Base-by-base conservation (phyloP, 2,888 invertebrate genomes). In the Nemotelus pantherinus region DNA sequence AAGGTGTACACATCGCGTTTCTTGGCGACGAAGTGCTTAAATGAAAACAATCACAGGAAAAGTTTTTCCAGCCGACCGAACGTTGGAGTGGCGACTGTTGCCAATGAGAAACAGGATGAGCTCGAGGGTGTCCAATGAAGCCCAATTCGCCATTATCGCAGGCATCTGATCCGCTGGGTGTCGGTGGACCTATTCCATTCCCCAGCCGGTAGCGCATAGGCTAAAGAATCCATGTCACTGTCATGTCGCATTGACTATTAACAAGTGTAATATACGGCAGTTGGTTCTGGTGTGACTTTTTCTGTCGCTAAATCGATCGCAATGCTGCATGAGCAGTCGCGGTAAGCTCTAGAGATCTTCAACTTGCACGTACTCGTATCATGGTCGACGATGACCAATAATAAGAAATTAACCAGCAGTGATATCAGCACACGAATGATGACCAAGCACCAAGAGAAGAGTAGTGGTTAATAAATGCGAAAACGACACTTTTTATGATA, bases 221-320 rank as follows among this genome's bases (percentile, higher is more conserved):
- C 77, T 77, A 77, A 76, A 76, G 79, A 79, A 79, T 79, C 65
- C 77, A 77, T 79, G 79, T 79, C 79, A 77, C 77, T 79, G 79
- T 79, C 79, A 79, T 79, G 79, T 79, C 76, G 58, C 65, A n/a
- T 70, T 72, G 79, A 77, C 79, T 48, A 79, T 79, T 79, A 79
- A 79, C 79, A 79, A 79, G 79, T 79, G 79, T 79, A 77, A 79
- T 79, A 76, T 77, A 77, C 79, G 79, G 76, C 77, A 70, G 79
- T 71, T 55, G 79, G 75, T 75, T 79, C 79, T 77, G 72, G 79
- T 79, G 79, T 77, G 74, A 68, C 47, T 77, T 79, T 77, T 77
- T 79, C 58, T 72, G 58, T 9, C 58, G 44, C 6, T 45, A 45
- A 45, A 74, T 43, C 48, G 70, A 50, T 68, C 72, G 44, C 63